phyloP scores from a whole-genome alignment of 2,113 vertebrate genomes.

The Eublepharis macularius region DNA sequence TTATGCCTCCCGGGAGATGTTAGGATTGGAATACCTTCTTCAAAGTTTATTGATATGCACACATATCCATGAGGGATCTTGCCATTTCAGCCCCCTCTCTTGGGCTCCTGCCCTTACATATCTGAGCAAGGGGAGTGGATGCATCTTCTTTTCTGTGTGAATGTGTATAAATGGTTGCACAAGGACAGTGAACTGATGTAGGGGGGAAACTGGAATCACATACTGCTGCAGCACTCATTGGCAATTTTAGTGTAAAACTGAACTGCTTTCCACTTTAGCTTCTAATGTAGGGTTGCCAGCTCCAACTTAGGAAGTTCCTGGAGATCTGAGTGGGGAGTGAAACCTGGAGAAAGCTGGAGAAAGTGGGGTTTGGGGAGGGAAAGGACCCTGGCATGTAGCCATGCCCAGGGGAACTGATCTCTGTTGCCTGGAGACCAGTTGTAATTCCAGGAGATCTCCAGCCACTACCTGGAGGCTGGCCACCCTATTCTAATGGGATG shows the following conservation, averaged over 20 bases:
- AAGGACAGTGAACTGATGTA: background rate
- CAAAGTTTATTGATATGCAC: background rate
- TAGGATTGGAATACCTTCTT: background rate
- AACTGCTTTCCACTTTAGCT: background rate
- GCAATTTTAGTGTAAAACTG: background rate
- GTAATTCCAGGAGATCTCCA: no score
- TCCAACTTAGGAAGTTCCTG: no score
- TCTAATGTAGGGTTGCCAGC: no score
- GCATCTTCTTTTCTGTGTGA: background rate
- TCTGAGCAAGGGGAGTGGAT: background rate
- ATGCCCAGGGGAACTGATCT: no score
- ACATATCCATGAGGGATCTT: background rate
- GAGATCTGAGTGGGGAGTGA: no score
- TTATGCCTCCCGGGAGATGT: background rate
- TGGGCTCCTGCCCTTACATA: background rate
- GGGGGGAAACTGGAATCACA: background rate
- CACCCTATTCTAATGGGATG: no score
- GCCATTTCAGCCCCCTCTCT: background rate
- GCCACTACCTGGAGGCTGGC: no score
- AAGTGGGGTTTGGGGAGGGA: no score
- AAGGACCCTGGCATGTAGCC: no score
- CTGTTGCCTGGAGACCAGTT: no score
- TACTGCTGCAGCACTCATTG: no score
- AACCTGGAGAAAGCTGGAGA: no score
- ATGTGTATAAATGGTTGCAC: background rate